Evolutionary conservation across 2,888 invertebrate species (phyloP), one percentile per base, ranked within the genome.

Genomic region (Unio delphinus): DNA sequence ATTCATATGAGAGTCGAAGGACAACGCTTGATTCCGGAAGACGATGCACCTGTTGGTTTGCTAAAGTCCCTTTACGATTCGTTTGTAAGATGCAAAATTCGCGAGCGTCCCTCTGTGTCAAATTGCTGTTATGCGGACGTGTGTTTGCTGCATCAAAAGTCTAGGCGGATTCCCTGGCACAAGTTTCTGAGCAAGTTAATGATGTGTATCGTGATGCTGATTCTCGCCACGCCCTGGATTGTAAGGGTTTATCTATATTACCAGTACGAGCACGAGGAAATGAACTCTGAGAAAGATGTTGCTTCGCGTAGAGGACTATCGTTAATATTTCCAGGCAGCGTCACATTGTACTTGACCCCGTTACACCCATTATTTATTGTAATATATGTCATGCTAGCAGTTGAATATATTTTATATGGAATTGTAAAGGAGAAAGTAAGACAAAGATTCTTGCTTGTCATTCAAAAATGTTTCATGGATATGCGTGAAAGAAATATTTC

Each of bases 331-430:
- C 80, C 80, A 5, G 83, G 84, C 59, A 87, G 76, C 65, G 64
- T 88, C n/a, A 79, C 87, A 0, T 71, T 81, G 17, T 85, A 82
- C 66, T 73, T 89, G 1, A 81, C 85, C 0, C 89, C 89, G 0
- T 63, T 85, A 6, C 88, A 88, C 67, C 73, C 76, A 1, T 11
- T 86, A 3, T 88, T 88, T 68, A 60, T 88, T 3, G 28, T 76
- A 7, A 85, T 87, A 26, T 88, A 87, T 70, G 28, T 81, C 61
- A 65, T 87, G 57, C 80, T 88, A 54, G 68, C 81, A 55, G 11
- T 83, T 23, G 85, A 84, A 65, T 78, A 79, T 17, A 64, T 80
- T 55, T 45, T 82, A 11, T 81, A 82, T 70, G 83, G 84, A 11
- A 68, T 83, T 55, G 55, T 85, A 15, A 71, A 72, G 18, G 71